These are phyloP conservation scores for Amphipoea lucens DNA, from an alignment of 2,888 invertebrate genomes.

Conservation along the genomic window DNA sequence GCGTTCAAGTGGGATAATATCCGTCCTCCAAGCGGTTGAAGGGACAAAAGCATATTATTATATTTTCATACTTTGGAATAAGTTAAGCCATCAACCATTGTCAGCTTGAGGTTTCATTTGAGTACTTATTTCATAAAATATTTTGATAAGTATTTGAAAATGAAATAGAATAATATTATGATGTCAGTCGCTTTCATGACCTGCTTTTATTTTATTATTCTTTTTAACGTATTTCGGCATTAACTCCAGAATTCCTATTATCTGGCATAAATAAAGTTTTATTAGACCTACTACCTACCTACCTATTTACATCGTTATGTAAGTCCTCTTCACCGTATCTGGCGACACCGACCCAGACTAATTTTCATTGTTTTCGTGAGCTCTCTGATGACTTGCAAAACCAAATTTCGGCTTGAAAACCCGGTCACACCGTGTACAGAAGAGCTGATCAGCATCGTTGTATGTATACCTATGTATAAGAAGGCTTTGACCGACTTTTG, in stretches of 20 bases:
- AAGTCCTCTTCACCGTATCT: background rate
- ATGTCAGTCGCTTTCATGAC: constrained; percentile 6
- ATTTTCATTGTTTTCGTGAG: background rate
- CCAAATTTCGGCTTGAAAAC: background rate
- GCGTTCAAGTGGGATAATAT: background rate
- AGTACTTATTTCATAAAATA: background rate
- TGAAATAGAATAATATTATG: constrained; percentile 1
- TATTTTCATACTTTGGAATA: background rate
- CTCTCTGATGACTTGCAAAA: background rate
- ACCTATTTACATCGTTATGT: background rate
- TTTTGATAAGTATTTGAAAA: background rate
- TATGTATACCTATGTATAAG: background rate
- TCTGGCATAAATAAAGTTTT: constrained; percentile 25
- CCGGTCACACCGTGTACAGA: background rate
- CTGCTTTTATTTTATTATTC: constrained; percentile 20
- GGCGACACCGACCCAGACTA: background rate
- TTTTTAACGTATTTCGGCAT: background rate
- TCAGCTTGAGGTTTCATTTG: constrained; percentile 12
- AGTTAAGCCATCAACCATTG: constrained; percentile 2
- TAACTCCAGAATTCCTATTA: constrained; percentile 13
- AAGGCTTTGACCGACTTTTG: background rate
- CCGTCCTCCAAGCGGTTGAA: background rate
- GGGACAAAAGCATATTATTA: background rate
- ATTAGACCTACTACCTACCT: constrained; percentile 1
- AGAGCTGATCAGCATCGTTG: background rate